Percentiles rank a stretch among this genome's conserved stretches.
Evolutionary conservation across 2,797 vertebrate species (phyloP).

Genomic region (Remorina albescens): DNA sequence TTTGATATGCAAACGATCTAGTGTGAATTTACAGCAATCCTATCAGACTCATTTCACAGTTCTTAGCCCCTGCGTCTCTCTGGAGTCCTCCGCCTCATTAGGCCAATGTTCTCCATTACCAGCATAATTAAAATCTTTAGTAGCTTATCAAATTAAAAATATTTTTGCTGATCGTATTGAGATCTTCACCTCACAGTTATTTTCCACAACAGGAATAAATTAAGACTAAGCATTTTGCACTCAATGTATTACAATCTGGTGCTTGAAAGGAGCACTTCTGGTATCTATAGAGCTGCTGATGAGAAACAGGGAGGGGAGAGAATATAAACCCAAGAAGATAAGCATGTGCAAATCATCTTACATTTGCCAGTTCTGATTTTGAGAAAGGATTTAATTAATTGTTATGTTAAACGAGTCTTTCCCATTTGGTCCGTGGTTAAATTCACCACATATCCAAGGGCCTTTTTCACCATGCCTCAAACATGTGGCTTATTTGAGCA

Average conservation of each 20-base stretch:
- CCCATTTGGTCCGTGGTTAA: conserved; percentile 69
- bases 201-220: conserved; percentile 99
- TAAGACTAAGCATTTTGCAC: conserved; percentile 92
- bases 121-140: conserved; percentile 99
- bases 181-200: conserved; percentile 99
- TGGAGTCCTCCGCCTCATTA: conserved; percentile 99
- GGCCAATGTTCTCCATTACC: conserved; percentile 99
- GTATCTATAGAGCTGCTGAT: conserved; percentile 83
- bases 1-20: conserved; percentile 99
- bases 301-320: conserved; percentile 66
- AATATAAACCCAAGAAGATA: conserved; percentile 81
- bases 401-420: conserved; percentile 83
- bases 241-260: conserved; percentile 80
- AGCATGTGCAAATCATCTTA: conserved; percentile 85
- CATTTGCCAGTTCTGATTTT: conserved; percentile 82
- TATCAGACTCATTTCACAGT: conserved; percentile 99
- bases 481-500: conserved; percentile 64
- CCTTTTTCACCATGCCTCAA: conserved; percentile 59
- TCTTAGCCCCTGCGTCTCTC: conserved; percentile 97
- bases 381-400: conserved; percentile 86
- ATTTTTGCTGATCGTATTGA: conserved; percentile 99
- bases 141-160: conserved; percentile 99
- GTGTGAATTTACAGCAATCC: conserved; percentile 99
- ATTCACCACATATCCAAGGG: conserved; percentile 67
- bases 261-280: conserved; percentile 85